Percentiles rank a stretch among this genome's conserved stretches.
phyloP scores from a whole-genome alignment of 2,888 invertebrate species.

The Gryllus longicercus region DNA sequence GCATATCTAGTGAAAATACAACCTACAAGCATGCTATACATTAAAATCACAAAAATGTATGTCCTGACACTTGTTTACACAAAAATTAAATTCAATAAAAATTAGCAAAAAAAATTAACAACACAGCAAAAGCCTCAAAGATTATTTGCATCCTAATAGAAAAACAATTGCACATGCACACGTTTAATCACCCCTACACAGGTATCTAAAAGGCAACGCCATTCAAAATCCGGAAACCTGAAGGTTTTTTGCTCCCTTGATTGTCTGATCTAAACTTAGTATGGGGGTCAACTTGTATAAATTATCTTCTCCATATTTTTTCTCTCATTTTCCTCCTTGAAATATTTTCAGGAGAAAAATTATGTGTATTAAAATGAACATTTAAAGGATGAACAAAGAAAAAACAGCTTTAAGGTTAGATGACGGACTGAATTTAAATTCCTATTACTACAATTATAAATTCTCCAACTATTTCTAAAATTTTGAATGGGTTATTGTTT shows the following conservation, averaged over 20 bases:
- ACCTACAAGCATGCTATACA: constrained; percentile 17
- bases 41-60: neutral
- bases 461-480: neutral
- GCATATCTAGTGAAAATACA: neutral
- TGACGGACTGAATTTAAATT: neutral
- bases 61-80: neutral
- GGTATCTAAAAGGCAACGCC: neutral
- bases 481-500: neutral
- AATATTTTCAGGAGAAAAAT: too few relatives aligned
- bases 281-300: too few relatives aligned
- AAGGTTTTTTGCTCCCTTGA: too few relatives aligned
- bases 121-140: neutral
- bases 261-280: too few relatives aligned
- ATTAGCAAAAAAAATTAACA: neutral
- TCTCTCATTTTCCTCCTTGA: too few relatives aligned
- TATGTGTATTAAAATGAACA: too few relatives aligned
- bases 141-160: too few relatives aligned
- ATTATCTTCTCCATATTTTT: too few relatives aligned
- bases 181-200: neutral
- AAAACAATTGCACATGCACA: neutral
- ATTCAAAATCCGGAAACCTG: neutral
- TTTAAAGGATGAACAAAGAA: too few relatives aligned
- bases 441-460: neutral
- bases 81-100: neutral
- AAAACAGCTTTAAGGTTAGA: neutral